A percentile compares a stretch with the other conserved stretches of the same genome.
These are phyloP conservation scores for Deroplatys truncata DNA, from an alignment of 2,888 invertebrate species.

Conservation along the genomic window DNA sequence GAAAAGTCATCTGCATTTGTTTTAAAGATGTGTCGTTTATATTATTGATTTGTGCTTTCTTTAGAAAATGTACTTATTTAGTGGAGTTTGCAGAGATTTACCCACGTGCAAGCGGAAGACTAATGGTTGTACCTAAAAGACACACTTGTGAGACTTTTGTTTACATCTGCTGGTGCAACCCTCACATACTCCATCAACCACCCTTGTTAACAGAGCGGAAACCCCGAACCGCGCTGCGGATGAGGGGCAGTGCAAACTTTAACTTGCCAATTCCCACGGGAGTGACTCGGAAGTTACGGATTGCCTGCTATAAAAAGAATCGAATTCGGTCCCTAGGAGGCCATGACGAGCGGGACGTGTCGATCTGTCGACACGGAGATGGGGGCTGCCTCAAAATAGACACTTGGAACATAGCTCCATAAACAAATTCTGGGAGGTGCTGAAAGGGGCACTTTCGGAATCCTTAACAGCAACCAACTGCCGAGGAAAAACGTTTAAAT, in stretches of 20 bases:
- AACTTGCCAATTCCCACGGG: not conserved
- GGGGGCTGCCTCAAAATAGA: not conserved
- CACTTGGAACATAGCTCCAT: not conserved
- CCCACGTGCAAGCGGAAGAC: too few species aligned
- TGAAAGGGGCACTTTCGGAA: not conserved
- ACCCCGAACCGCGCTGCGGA: not conserved
- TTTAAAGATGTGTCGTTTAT: too few species aligned
- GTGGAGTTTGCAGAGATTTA: too few species aligned
- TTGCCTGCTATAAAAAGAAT: not conserved
- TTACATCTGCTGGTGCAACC: not conserved
- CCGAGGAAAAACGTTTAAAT: not conserved
- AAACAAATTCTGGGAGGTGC: not conserved
- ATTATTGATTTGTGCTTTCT: too few species aligned
- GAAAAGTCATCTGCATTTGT: too few species aligned
- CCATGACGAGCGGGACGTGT: not conserved
- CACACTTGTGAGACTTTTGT: too few species aligned
- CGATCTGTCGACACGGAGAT: not conserved
- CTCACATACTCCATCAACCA: not conserved
- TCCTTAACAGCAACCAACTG: not conserved
- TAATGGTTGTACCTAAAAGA: too few species aligned
- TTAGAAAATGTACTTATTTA: too few species aligned
- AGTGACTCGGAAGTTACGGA: not conserved
- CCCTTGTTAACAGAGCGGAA: not conserved
- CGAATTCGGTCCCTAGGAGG: not conserved
- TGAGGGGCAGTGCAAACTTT: not conserved